Evolutionary conservation across 2,888 invertebrate genomes (phyloP), one percentile per base, ranked within the genome.

Genomic region (Aporophyla lueneburgensis): DNA sequence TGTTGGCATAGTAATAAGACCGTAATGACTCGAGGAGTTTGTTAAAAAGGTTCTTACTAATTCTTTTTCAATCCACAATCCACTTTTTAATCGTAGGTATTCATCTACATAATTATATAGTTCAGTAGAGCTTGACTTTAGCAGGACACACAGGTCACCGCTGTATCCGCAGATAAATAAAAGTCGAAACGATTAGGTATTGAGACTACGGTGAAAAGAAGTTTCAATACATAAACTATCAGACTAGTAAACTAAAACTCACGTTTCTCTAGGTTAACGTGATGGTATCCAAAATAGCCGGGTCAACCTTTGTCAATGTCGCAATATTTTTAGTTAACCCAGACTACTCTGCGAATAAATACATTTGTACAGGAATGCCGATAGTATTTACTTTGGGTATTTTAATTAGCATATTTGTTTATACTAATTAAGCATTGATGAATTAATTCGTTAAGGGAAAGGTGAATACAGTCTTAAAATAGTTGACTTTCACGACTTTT

Each of bases 301-400:
- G 70, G 69, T 76, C 70, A 79, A 80, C 76, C 78, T 74, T 78
- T 71, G 63, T 75, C 85, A 85, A 85, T 85, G 85, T 72, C 85
- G 61, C 46, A 49, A 78, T 85, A 84, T 85, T 76, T 80, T 71
- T 85, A 82, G 82, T 76, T 79, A 75, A 84, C 74, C 76, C 71
- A 77, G 81, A 84, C 78, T 43, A 53, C 43, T 70, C 43, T 24
- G 68, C 72, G 68, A 78, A 76, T 76, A 76, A 58, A 43, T 12
- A 33, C 27, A 69, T 68, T 56, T 53, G 51, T 24, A 67, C 14
- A 73, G 16, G 51, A 75, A 78, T 81, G 61, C 53, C 74, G 67
- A 78, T 68, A 40, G 33, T 54, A 54, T 66, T 61, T 12, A 1
- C 56, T 73, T 65, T 72, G 14, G 1, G 33, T 67, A 53, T 40